Conservation (phyloP, 2,113 vertebrate species). For the Charadrius vociferus region DNA sequence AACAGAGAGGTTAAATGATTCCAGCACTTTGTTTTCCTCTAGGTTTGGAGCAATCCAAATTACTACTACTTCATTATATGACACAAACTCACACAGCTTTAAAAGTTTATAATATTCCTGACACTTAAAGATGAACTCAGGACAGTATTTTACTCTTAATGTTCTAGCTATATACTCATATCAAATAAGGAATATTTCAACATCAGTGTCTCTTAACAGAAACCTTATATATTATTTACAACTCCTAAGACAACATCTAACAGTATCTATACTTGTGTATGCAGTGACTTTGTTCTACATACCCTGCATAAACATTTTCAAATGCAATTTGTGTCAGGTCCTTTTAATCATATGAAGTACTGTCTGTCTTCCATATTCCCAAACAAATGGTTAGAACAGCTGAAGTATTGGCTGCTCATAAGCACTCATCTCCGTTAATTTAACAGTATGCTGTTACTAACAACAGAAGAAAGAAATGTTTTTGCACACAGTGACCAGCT, state of each 20-base stretch:
- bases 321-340: neutral
- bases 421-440: neutral
- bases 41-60: neutral
- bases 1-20: neutral
- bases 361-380: neutral
- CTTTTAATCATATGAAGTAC: constrained; percentile 1
- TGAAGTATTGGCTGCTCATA: neutral
- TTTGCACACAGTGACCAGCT: neutral
- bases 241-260: neutral
- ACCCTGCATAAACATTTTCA: neutral
- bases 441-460: neutral
- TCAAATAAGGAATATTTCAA: neutral
- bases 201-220: neutral
- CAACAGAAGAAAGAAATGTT: neutral
- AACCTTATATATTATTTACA: constrained; percentile 2
- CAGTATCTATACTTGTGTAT: neutral
- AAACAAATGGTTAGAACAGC: neutral
- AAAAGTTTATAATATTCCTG: neutral
- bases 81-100: neutral
- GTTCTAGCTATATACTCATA: neutral
- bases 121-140: neutral
- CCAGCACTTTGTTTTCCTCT: neutral
- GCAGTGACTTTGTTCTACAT: neutral
- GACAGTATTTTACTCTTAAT: neutral
- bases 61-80: neutral